Evolutionary conservation across 2,888 invertebrate genomes (phyloP).

Genomic region (Nomada lathburiana): DNA sequence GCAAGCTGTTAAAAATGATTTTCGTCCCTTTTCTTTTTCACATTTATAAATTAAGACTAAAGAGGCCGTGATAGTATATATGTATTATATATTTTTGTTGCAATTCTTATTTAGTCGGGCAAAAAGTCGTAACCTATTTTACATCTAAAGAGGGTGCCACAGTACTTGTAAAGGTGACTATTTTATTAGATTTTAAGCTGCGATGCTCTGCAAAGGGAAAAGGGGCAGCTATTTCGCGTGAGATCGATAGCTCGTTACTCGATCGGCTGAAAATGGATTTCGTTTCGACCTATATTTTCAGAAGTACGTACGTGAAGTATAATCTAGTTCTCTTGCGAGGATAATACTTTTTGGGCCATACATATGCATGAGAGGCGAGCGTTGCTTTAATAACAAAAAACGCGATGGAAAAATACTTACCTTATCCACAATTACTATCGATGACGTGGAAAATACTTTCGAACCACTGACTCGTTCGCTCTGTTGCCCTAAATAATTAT

Average conservation of each 20-base stretch:
- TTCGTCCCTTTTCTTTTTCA: too few relatives aligned
- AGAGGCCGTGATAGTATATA: too few relatives aligned
- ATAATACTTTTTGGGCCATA: too few relatives aligned
- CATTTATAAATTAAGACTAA: too few relatives aligned
- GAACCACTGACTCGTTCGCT: too few relatives aligned
- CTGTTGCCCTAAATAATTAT: too few relatives aligned
- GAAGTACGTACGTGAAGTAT: not conserved
- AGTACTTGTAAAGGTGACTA: not conserved
- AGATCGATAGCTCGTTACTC: slow-evolving; percentile 22
- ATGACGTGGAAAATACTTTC: too few relatives aligned
- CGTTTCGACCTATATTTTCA: slow-evolving; percentile 7
- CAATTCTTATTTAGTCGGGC: not conserved
- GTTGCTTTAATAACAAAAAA: not conserved
- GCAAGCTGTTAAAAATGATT: too few relatives aligned
- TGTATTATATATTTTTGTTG: not conserved
- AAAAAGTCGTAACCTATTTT: slow-evolving; percentile 1
- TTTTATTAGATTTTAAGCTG: slow-evolving; percentile 10
- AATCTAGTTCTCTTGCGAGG: not conserved
- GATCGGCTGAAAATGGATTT: slow-evolving; percentile 18
- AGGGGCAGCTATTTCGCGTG: not conserved
- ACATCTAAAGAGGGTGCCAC: not conserved
- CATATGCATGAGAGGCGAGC: not conserved
- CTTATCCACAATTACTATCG: not conserved
- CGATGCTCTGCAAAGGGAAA: slow-evolving; percentile 2
- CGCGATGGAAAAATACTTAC: not conserved